Evolutionary conservation across 64 coral and sea anemone species (phyloP), one percentile per base, ranked within the genome.

Genomic region (Actinia equina): DNA sequence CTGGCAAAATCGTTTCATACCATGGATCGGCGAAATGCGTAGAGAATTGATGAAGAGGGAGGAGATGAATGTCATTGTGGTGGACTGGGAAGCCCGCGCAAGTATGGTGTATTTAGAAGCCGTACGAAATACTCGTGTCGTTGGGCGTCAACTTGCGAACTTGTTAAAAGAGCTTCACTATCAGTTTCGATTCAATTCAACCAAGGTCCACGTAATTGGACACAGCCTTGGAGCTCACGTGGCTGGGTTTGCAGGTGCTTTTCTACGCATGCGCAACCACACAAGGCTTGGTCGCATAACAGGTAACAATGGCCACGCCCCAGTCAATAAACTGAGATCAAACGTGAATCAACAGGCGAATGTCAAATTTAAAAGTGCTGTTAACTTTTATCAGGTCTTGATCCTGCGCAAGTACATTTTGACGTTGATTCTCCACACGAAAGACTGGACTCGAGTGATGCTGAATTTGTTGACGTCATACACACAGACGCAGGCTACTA

Each of bases 171-270:
- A 92, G 43, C 82, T 67, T 19, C 84, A 69, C 2, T 76, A 74
- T 63, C 94, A 95, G 19, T 20, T 95, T 23, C 92, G 89, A 16
- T 87, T 86, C 27, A 69, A 83, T 51, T 57, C 93, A 27, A 74
- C 65, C 12, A 85, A 76, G 4, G 84, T 90, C 53, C 94, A 96
- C 26, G 17, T 96, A 20, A 96, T 96, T 84, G 94, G 94, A 11
- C 94, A 96, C 80, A 96, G 94, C 19, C 84, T 96, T 43, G 94
- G 94, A 20, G 94, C 94, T 26, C 94, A 96, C 15, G 71, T 88
- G 0, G 91, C 91, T 6, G 94, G 94, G 2, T 96, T 93, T 51
- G 94, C 91, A 7, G 94, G 90, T 9, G 85, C 88, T 22, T 82
- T 77, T 11, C 52, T 89, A 20, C 2, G 58, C 23, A 76, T 84